Evolutionary conservation across 2,888 invertebrate genomes (phyloP), one percentile per base, ranked within the genome.

Genomic region (Tetrapedia diversipes): DNA sequence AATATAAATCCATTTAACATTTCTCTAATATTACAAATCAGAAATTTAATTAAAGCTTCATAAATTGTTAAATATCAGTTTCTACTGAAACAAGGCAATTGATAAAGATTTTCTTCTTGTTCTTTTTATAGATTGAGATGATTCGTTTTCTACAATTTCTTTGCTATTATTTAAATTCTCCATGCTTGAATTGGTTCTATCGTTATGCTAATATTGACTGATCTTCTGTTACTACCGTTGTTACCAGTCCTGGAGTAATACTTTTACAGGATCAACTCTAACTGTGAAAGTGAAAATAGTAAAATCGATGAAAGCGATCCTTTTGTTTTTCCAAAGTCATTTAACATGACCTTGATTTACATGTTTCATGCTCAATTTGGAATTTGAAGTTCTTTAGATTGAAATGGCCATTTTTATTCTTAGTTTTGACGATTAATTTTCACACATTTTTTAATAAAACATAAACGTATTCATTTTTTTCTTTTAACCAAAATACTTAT

Each of bases 291-390:
- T 34, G 32, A 54, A 65, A 32, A 54, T 22, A 24, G 54, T 32
- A 65, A 43, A 54, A 22, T 32, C 32, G 64, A 64, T 53, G 64
- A 64, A 64, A 59, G 68, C 19, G 60, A 41, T 43, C 34, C 34
- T 60, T 60, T 24, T 53, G 47, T 32, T 60, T 53, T 53, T 68
- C 22, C n/a, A 51, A 59, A 67, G 45, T 34, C 34, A 57, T 49
- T 34, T 39, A 49, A 53, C 63, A 14, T 63, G 63, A 51, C 63
- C 63, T 29, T 53, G 24, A 64, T 64, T 32, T 29, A 3, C 1
- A 6, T 43, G 41, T 54, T 41, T 53, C 64, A 11, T 32, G 27
- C 24, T 24, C 34, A 61, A 11, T 24, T 34, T 19, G 16, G 22
- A 61, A 11, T 24, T 34, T 19, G 16, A 29, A 54, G 32, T 64